phyloP scores from a whole-genome alignment of 2,113 vertebrate species.

The Oreochromis aureus region DNA sequence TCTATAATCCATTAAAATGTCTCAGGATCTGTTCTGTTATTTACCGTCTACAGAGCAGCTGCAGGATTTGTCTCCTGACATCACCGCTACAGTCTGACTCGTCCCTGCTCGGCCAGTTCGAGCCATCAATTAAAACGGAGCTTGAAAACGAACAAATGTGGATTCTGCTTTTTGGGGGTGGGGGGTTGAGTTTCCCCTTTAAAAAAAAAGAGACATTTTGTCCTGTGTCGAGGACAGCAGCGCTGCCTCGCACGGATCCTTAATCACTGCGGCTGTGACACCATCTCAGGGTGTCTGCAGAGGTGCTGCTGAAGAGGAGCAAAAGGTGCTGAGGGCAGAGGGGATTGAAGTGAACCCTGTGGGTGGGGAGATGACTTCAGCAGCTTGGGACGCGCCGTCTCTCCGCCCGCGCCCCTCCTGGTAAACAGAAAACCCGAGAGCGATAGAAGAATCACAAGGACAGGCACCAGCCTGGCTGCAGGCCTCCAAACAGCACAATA shows the following conservation, averaged over 20 bases:
- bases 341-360: background rate
- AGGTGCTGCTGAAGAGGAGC: conserved; percentile 42
- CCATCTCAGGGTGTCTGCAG: background rate
- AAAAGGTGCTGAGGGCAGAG: conserved; percentile 24
- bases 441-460: conserved; percentile 2
- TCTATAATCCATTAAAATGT: background rate
- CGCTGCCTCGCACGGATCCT: background rate
- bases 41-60: conserved; percentile 11
- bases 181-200: background rate
- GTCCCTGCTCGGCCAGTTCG: background rate
- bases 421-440: conserved; percentile 16
- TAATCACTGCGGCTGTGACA: background rate
- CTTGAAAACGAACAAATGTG: background rate
- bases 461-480: conserved; percentile 15
- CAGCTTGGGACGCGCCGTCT: background rate
- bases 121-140: background rate
- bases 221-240: background rate
- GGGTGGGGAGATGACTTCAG: conserved; percentile 35
- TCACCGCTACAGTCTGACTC: background rate
- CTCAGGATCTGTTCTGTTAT: background rate
- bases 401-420: conserved; percentile 5
- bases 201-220: background rate
- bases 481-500: conserved; percentile 49
- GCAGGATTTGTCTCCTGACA: background rate
- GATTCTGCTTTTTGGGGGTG: background rate